Conservation (phyloP, 1,140 invertebrate species). For the Leptonema lineaticorne region DNA sequence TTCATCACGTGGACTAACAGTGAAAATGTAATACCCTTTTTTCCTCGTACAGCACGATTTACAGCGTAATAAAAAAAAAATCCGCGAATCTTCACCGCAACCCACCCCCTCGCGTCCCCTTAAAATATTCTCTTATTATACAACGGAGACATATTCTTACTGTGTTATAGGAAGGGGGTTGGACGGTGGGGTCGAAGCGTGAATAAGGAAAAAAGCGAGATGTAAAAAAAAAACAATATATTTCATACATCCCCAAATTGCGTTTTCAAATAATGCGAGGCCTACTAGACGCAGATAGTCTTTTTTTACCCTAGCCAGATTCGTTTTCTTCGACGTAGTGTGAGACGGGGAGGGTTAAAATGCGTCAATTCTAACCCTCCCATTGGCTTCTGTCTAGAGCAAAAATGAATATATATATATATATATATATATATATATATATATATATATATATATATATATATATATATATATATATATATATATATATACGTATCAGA, state of each 20-base stretch:
- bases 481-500: background rate
- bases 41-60: conserved; percentile 40
- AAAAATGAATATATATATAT: conserved; percentile 38
- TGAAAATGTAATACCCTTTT: conserved; percentile 37
- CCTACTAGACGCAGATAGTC: conserved; percentile 17
- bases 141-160: too few relatives aligned
- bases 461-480: conserved; percentile 39
- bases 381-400: background rate
- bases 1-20: conserved; percentile 17
- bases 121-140: too few relatives aligned
- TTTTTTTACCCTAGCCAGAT: conserved; percentile 1
- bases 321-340: too few relatives aligned
- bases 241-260: conserved; percentile 38
- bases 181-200: background rate
- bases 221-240: conserved; percentile 37
- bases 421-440: conserved; percentile 31
- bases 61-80: conserved; percentile 40
- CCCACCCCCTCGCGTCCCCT: too few relatives aligned
- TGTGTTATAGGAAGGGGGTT: too few relatives aligned
- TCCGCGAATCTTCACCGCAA: conserved; percentile 27
- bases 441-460: too few relatives aligned
- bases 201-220: background rate
- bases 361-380: too few relatives aligned
- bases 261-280: conserved; percentile 40
- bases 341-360: conserved; percentile 18